Evolutionary conservation across 2,113 vertebrate genomes (phyloP).

Genomic region (Lampris megalopsis): DNA sequence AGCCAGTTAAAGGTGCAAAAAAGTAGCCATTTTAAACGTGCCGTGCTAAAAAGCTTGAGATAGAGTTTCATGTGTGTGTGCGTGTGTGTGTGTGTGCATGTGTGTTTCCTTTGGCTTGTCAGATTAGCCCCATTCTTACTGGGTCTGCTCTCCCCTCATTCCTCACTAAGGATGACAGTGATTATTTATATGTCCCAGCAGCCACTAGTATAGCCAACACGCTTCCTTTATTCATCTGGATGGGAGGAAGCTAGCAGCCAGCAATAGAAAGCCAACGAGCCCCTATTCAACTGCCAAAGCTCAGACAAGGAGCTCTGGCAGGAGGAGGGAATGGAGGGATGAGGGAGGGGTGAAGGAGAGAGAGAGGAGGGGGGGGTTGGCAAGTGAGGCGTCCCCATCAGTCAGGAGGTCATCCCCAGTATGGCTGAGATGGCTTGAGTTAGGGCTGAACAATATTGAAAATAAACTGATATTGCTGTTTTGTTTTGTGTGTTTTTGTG

Average conservation of each 20-base stretch:
- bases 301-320: slow-evolving; percentile 52
- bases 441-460: no score
- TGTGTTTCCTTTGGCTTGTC: slow-evolving; percentile 46
- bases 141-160: slow-evolving; percentile 45
- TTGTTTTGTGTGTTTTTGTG: no score
- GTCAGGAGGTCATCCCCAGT: slow-evolving; percentile 22
- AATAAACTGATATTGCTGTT: no score
- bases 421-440: slow-evolving; percentile 44
- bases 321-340: slow-evolving; percentile 44
- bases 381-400: slow-evolving; percentile 44
- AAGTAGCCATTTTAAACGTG: no score
- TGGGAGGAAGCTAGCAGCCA: slow-evolving; percentile 43
- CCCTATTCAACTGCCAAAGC: slow-evolving; percentile 56
- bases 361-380: slow-evolving; percentile 21
- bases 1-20: no score
- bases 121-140: slow-evolving; percentile 53
- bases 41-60: not conserved
- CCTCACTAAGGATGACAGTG: slow-evolving; percentile 50
- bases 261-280: slow-evolving; percentile 47
- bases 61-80: slow-evolving; percentile 2
- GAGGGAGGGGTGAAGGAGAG: slow-evolving; percentile 36
- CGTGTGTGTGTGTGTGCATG: slow-evolving; percentile 2
- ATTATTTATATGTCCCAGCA: slow-evolving; percentile 56
- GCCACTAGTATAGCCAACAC: slow-evolving; percentile 65
- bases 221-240: slow-evolving; percentile 57